Evolutionary conservation across 2,797 vertebrate genomes (phyloP), one percentile per base, ranked within the genome.

Genomic region (Pachyuromys duprasi): DNA sequence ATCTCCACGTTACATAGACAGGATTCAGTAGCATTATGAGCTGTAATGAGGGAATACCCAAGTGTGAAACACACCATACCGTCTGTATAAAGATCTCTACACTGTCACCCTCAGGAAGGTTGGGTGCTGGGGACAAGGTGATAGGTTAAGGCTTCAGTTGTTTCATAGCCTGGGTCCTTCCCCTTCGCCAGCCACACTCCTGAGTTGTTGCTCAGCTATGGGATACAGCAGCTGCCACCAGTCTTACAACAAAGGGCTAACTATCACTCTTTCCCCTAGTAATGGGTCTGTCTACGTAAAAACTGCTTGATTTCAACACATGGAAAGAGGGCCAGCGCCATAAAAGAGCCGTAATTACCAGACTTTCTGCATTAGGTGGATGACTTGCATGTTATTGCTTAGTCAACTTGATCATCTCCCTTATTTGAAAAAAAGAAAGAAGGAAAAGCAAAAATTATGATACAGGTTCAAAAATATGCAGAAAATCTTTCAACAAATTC

Each of bases 371-470:
- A 33, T 49, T 86, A 83, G 86, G 36, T 33, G 3, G 42, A 36
- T 92, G 42, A 67, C 31, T 83, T 57, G n/a, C 7, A 5, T 67
- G 60, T 26, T 89, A 49, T 39, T 93, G 4, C 1, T 67, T 65
- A 24, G 78, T 94, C 69, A 90, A 76, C 45, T 69, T 78, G 39
- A 91, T 89, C 90, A 18, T 92, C 74, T 86, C 33, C 82, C 57
- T 88, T 80, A 82, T 55, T 86, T 83, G 18, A 57, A 89, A 78
- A 72, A 20, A 49, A 49, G 57, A 96, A 94, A 96, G 74, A 96
- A 96, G 81, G 81, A 72, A 88, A 96, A 81, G 70, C 3, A 55
- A 86, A 86, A 63, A 33, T 91, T 67, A 89, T 82, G 69, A 83
- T 91, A 91, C 92, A 88, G 26, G 11, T 53, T 86, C 89, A 18